Evolutionary conservation across 2,888 invertebrate genomes (phyloP).

Genomic region (Drosophila paracracens): DNA sequence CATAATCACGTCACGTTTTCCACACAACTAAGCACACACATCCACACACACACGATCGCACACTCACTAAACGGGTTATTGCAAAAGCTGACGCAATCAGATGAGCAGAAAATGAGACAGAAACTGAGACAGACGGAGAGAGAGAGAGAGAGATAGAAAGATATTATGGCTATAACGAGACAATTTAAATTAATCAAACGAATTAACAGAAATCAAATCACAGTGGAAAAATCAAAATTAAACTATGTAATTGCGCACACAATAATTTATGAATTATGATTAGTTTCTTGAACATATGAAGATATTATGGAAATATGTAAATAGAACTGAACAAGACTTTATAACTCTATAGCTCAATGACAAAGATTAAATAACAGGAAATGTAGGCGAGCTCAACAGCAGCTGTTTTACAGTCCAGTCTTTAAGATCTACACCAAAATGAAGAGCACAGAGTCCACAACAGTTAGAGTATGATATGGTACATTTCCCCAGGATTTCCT

Average conservation of each 20-base stretch:
- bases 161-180: slow-evolving; percentile 43
- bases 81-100: background rate
- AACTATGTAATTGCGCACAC: background rate
- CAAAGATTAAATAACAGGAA: background rate
- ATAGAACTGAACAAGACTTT: background rate
- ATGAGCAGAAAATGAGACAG: background rate
- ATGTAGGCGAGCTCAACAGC: background rate
- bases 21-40: slow-evolving; percentile 26
- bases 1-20: slow-evolving; percentile 59
- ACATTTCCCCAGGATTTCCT: background rate
- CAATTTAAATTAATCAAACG: slow-evolving; percentile 45
- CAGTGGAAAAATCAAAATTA: background rate
- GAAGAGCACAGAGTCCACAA: background rate
- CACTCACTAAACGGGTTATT: background rate
- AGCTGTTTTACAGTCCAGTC: background rate
- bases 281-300: background rate
- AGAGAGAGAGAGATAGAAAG: slow-evolving; percentile 10
- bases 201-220: slow-evolving; percentile 21
- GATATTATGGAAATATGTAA: background rate
- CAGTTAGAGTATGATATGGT: background rate
- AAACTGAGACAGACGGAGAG: slow-evolving; percentile 21
- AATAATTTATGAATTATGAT: background rate
- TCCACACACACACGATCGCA: background rate
- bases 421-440: background rate
- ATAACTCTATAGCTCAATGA: background rate